phyloP scores from a whole-genome alignment of 2,113 vertebrate species.

The Sylvietta virens region DNA sequence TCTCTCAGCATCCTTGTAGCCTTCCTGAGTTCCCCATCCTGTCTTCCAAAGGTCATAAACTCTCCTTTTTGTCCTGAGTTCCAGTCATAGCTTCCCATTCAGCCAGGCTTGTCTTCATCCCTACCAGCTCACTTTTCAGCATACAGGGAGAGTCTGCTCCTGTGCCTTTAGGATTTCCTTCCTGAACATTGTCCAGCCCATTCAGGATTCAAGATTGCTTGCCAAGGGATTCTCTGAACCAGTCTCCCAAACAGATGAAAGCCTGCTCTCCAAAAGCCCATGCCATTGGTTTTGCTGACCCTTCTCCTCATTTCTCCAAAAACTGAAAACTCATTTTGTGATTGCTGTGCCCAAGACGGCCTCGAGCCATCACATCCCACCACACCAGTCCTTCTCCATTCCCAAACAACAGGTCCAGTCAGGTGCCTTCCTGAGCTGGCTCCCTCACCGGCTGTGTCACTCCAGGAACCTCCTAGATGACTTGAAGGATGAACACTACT shows the following conservation, averaged over 20 bases:
- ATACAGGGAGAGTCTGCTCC: background rate
- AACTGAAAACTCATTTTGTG: background rate
- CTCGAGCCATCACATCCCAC: background rate
- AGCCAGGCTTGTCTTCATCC: background rate
- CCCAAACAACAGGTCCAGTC: background rate
- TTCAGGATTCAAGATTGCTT: background rate
- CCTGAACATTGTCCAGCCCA: background rate
- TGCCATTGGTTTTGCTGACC: background rate
- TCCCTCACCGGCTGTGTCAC: background rate
- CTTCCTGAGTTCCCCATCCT: background rate
- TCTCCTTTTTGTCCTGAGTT: background rate
- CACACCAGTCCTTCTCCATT: background rate
- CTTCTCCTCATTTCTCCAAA: background rate
- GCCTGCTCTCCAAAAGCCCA: background rate
- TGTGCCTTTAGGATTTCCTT: background rate
- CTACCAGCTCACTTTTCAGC: background rate
- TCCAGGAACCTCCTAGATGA: background rate
- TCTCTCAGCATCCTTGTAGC: background rate
- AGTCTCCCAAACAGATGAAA: background rate
- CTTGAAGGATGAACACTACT: background rate
- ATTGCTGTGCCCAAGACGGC: accelerated
- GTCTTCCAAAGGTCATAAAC: background rate
- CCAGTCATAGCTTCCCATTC: background rate
- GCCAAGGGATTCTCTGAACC: background rate
- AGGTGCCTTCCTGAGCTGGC: background rate